Percentiles rank a stretch among this genome's conserved stretches.
Evolutionary conservation across 2,113 vertebrate genomes (phyloP).

Genomic region (Scolopax mira): DNA sequence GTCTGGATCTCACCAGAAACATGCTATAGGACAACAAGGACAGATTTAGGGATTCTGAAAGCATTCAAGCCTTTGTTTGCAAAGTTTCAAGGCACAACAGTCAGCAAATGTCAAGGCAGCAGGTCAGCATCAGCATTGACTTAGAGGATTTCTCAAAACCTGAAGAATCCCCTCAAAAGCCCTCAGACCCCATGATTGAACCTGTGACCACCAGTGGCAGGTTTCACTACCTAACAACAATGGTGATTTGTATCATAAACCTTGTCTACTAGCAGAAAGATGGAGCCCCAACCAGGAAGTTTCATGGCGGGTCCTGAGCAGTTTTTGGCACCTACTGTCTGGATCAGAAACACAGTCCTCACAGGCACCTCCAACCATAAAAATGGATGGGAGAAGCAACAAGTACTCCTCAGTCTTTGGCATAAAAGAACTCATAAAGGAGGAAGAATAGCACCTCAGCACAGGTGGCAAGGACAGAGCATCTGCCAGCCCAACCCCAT

Average conservation of each 20-base stretch:
- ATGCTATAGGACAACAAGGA: background rate
- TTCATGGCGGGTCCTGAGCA: background rate
- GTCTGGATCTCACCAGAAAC: background rate
- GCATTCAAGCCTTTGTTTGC: background rate
- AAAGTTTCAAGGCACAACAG: background rate
- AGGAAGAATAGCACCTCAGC: background rate
- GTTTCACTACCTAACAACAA: background rate
- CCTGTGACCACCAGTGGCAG: fast-evolving
- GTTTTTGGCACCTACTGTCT: background rate
- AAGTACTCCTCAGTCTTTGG: background rate
- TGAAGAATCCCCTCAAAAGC: background rate
- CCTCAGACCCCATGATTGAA: background rate
- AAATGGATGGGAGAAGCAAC: background rate
- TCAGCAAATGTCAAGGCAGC: background rate
- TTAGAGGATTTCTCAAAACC: background rate
- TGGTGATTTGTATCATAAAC: background rate
- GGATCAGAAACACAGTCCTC: background rate
- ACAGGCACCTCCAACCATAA: background rate
- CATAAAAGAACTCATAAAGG: background rate
- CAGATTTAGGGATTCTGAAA: background rate
- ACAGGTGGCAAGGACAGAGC: background rate
- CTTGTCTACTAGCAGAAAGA: background rate
- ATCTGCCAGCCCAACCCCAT: background rate
- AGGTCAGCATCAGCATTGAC: background rate
- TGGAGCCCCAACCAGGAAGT: background rate